Base-by-base conservation (phyloP, 2,797 vertebrate genomes). In the Acanthopagrus latus region DNA sequence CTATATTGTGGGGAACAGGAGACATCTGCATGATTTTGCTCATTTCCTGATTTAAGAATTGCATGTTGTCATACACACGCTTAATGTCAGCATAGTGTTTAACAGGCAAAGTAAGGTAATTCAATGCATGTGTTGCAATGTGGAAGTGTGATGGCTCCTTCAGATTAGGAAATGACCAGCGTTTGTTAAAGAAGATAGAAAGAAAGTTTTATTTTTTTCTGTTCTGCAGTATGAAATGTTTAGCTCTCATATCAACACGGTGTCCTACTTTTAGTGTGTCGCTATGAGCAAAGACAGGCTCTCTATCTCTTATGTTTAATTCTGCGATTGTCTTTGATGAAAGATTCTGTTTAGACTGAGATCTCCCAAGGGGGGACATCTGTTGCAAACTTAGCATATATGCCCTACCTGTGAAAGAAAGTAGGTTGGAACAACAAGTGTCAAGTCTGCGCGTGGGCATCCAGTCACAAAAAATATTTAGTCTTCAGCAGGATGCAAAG, bases 271-370 rank as follows among this genome's bases (percentile, higher is more conserved):
- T 88, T 55, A 47, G 64, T 51, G 64, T 75, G 66, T 86, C 63
- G 82, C 87, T 90, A 23, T 38, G 75, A 91, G 89, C 81, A 56
- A 76, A 89, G 82, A 85, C 86, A 44, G 73, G 20, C 79, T 84
- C 74, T 74, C 73, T 55, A 75, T 82, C 84, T 86, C 90, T 91
- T 78, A 85, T 93, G 91, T 94, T 93, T 93, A 88, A 93, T 93
- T 94, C 93, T 75, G 83, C 47, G 46, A 85, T 89, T 86, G 88
- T 90, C 93, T 94, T 93, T 94, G 92, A 94, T 94, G 88, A 93
- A 91, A 74, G 86, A 92, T 93, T 94, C 92, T 90, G 88, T 92
- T 93, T 93, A 74, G 90, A 88, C 85, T 88, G 60, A 0, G 18
- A 56, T 74, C 74, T 33, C 91, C 91, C 62, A 48, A 25, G 48